phyloP scores from a whole-genome alignment of 2,113 vertebrate species.

The Prunella himalayana region DNA sequence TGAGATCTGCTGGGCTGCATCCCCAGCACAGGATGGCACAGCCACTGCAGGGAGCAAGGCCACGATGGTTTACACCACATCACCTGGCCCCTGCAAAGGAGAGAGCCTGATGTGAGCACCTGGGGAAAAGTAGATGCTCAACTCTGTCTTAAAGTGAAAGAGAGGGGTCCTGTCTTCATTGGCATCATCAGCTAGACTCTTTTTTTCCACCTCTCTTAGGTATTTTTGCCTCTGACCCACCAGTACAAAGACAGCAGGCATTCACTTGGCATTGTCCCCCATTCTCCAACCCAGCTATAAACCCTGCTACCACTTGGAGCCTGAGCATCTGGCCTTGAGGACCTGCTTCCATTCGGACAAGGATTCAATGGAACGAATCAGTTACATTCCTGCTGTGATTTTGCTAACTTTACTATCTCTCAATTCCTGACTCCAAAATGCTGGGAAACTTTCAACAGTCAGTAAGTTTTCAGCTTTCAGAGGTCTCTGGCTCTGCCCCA shows the following conservation, averaged over 20 bases:
- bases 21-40: not conserved
- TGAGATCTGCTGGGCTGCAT: not conserved
- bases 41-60: not conserved
- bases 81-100: not conserved
- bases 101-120: not conserved
- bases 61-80: not conserved
- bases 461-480: not conserved
- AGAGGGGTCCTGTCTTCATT: not conserved
- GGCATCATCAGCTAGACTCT: not conserved
- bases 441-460: not conserved
- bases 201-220: not conserved
- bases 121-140: not conserved
- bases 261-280: not conserved
- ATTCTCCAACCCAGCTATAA: not conserved
- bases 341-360: not conserved
- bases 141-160: not conserved
- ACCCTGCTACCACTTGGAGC: not conserved
- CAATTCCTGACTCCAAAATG: not conserved
- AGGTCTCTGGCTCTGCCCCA: not conserved
- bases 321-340: not conserved
- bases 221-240: not conserved
- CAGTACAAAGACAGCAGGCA: rapidly evolving
- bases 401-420: not conserved
- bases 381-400: not conserved
- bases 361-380: not conserved